phyloP scores from a whole-genome alignment of 2,113 vertebrate species.

The Hypanus sabinus region DNA sequence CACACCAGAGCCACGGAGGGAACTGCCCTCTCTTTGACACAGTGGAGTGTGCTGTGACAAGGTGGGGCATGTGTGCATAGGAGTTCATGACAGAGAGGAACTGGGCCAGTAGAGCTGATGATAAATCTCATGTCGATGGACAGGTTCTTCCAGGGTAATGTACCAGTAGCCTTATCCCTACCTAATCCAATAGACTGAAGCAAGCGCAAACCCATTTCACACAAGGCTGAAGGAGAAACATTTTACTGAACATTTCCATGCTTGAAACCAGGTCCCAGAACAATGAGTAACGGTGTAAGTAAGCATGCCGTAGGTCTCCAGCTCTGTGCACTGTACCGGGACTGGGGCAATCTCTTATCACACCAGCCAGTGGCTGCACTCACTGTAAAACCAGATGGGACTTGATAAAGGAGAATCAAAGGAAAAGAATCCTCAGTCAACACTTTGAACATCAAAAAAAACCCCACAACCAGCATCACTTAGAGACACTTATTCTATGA shows the following conservation, averaged over 20 bases:
- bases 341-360: background rate
- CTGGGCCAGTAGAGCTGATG: no score
- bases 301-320: background rate
- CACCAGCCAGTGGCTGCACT: background rate
- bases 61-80: no score
- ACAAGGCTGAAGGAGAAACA: background rate
- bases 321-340: background rate
- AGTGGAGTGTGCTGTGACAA: background rate
- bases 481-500: conserved; percentile 23
- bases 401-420: conserved; percentile 22
- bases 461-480: conserved; percentile 31
- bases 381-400: conserved; percentile 14
- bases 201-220: background rate
- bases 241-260: background rate
- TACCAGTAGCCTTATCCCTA: background rate
- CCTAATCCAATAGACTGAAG: background rate
- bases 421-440: conserved; percentile 29
- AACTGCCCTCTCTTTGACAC: background rate
- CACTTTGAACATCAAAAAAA: conserved; percentile 35
- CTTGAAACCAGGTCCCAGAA: background rate
- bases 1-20: no score
- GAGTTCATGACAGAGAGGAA: no score
- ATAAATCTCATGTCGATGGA: background rate
- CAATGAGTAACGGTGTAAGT: background rate
- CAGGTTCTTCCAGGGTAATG: background rate